phyloP scores from a whole-genome alignment of 2,888 invertebrate genomes.

The Lottia gigantea region DNA sequence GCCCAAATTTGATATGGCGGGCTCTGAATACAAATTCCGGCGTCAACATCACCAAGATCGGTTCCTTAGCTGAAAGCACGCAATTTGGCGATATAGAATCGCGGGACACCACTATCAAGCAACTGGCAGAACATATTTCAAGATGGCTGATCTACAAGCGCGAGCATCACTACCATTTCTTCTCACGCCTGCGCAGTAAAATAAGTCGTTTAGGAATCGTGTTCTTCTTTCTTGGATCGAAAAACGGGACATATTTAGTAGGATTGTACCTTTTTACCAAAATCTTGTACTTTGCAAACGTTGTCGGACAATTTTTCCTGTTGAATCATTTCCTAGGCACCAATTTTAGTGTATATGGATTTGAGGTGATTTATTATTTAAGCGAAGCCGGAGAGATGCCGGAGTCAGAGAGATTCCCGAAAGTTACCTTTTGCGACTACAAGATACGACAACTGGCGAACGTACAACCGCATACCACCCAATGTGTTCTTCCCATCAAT shows the following conservation, averaged over 20 bases:
- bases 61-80: neutral
- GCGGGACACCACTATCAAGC: neutral
- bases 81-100: neutral
- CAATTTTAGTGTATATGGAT: neutral
- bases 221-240: neutral
- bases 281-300: neutral
- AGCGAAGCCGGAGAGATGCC: neutral
- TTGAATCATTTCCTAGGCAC: neutral
- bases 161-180: neutral
- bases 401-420: neutral
- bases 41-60: neutral
- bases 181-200: neutral
- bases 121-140: neutral
- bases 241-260: neutral
- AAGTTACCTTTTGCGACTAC: neutral
- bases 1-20: neutral
- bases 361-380: neutral
- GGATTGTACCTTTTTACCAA: conserved; percentile 1
- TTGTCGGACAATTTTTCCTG: neutral
- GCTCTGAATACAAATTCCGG: neutral
- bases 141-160: conserved; percentile 8
- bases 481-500: neutral
- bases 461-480: neutral
- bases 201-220: neutral
- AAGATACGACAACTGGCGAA: neutral